Conservation (phyloP, 1,140 invertebrate species). For the Gonatopus flavifemur region DNA sequence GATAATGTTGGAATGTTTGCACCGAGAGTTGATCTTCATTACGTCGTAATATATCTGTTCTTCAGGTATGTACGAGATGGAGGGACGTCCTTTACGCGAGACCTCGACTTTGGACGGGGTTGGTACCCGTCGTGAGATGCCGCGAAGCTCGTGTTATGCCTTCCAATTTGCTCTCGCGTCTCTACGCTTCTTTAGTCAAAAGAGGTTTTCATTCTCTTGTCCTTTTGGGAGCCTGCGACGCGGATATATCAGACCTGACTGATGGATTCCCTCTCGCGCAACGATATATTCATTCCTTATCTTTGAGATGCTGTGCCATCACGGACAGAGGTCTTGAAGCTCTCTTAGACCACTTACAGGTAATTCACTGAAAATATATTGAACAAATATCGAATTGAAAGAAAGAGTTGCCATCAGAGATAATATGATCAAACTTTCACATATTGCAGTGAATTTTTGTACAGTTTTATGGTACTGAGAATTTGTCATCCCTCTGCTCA, state of each 20-base stretch:
- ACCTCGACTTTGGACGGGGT: conserved; percentile 80
- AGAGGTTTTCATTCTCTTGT: conserved; percentile 84
- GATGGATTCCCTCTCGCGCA: conserved; percentile 80
- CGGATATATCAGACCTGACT: conserved; percentile 85
- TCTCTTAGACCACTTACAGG: conserved; percentile 82
- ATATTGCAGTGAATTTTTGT: no score
- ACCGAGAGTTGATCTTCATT: no score
- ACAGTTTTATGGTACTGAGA: no score
- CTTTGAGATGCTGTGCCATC: conserved; percentile 82
- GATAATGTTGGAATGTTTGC: no score
- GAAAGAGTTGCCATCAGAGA: no score
- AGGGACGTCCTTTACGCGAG: conserved; percentile 82
- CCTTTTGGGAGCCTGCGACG: conserved; percentile 82
- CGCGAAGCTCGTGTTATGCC: conserved; percentile 71
- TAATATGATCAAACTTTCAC: no score
- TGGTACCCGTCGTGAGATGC: conserved; percentile 81
- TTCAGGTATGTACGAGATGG: conserved; percentile 77
- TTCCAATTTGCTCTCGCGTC: conserved; percentile 68
- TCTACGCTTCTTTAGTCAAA: conserved; percentile 80
- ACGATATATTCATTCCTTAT: conserved; percentile 79
- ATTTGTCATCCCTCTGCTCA: no score
- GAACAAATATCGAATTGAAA: no score
- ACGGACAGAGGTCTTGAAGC: conserved; percentile 85
- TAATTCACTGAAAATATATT: no score
- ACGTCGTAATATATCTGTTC: neutral